phyloP scores from a whole-genome alignment of 2,888 invertebrate genomes.

The Dynastes hyllus region DNA sequence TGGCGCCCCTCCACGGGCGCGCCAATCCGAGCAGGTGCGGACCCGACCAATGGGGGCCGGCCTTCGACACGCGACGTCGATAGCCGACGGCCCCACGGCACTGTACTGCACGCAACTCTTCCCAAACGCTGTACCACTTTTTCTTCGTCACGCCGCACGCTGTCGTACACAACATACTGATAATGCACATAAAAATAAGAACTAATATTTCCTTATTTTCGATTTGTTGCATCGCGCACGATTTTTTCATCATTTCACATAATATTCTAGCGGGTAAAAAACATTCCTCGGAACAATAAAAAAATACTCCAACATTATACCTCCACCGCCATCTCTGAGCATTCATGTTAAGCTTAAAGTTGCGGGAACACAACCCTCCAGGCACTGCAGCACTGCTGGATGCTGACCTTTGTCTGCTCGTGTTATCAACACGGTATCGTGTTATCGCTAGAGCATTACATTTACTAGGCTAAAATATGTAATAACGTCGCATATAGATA shows the following conservation, averaged over 20 bases:
- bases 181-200: constrained; percentile 34
- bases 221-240: constrained; percentile 17
- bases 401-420: constrained; percentile 56
- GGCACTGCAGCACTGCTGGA: constrained; percentile 55
- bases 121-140: constrained; percentile 44
- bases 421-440: constrained; percentile 57
- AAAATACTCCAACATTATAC: constrained; percentile 22
- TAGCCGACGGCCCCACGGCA: constrained; percentile 55
- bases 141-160: constrained; percentile 41
- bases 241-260: neutral
- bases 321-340: constrained; percentile 56
- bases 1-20: constrained; percentile 71
- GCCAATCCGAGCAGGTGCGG: constrained; percentile 74
- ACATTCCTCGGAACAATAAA: neutral
- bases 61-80: constrained; percentile 62
- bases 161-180: constrained; percentile 25
- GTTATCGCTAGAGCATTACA: constrained; percentile 59
- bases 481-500: constrained; percentile 36
- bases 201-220: constrained; percentile 19
- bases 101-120: constrained; percentile 54
- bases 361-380: constrained; percentile 53
- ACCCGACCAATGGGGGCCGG: constrained; percentile 71
- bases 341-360: constrained; percentile 37
- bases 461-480: constrained; percentile 56
- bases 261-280: neutral